Evolutionary conservation across 2,113 vertebrate species (phyloP).

Genomic region (Camelus bactrianus): DNA sequence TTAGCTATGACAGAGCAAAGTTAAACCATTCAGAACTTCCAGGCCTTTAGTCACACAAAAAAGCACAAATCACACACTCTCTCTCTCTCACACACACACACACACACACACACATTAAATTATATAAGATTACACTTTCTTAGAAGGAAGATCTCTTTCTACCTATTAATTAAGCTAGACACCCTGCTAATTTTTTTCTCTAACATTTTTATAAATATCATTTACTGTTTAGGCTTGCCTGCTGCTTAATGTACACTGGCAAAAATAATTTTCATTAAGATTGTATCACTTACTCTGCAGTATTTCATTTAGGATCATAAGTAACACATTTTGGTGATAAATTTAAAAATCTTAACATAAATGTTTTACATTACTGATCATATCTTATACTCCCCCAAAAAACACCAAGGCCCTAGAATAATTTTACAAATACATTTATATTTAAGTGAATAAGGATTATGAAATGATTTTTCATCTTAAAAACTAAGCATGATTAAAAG

Average conservation of each 20-base stretch:
- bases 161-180: background rate
- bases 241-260: background rate
- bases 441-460: conserved; percentile 1
- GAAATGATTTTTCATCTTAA: conserved; percentile 36
- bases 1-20: background rate
- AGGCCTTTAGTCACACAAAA: background rate
- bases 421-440: conserved; percentile 30
- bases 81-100: background rate
- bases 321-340: background rate
- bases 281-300: background rate
- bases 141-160: background rate
- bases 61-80: background rate
- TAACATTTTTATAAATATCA: conserved; percentile 10
- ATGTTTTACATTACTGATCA: background rate
- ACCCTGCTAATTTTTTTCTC: background rate
- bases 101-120: background rate
- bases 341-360: background rate
- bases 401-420: background rate
- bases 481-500: background rate
- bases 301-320: conserved; percentile 22
- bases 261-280: conserved; percentile 37
- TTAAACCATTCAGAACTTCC: conserved; percentile 14
- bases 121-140: conserved; percentile 1
- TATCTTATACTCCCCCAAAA: background rate
- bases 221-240: background rate